Conservation (phyloP, 2,797 vertebrate species). For the Synaphobranchus kaupii region DNA sequence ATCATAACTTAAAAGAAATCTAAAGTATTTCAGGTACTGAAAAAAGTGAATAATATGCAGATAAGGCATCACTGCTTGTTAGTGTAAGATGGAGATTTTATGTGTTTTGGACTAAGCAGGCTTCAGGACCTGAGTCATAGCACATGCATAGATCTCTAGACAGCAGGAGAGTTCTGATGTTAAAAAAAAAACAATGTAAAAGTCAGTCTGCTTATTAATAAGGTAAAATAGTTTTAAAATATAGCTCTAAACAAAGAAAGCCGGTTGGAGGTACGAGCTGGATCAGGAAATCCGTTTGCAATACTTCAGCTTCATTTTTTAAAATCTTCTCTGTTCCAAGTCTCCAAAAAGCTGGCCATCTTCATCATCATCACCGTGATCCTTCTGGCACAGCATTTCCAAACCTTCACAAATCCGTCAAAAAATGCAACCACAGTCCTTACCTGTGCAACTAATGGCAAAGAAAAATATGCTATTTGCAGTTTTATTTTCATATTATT, state of each 20-base stretch:
- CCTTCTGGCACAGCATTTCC: slow-evolving; percentile 57
- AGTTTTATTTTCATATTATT: slow-evolving; percentile 58
- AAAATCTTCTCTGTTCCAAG: slow-evolving; percentile 46
- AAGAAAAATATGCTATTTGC: slow-evolving; percentile 59
- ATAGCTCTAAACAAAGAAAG: slow-evolving; percentile 63
- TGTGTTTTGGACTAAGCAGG: slow-evolving; percentile 87
- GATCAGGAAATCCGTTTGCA: slow-evolving; percentile 50
- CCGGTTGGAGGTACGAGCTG: slow-evolving; percentile 36
- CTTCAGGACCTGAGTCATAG: slow-evolving; percentile 89
- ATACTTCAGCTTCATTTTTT: slow-evolving; percentile 50
- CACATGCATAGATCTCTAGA: slow-evolving; percentile 88
- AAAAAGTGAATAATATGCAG: slow-evolving; percentile 84
- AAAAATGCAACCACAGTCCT: slow-evolving; percentile 62
- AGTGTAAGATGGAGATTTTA: slow-evolving; percentile 86
- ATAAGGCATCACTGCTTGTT: slow-evolving; percentile 99
- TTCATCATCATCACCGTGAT: slow-evolving; percentile 47
- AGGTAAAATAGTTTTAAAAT: slow-evolving; percentile 72
- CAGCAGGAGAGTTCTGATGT: slow-evolving; percentile 65
- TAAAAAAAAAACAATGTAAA: slow-evolving; percentile 16
- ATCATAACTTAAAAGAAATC: slow-evolving; percentile 64
- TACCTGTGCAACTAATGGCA: slow-evolving; percentile 42
- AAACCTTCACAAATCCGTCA: slow-evolving; percentile 60
- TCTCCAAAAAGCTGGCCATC: slow-evolving; percentile 43
- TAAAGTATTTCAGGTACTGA: slow-evolving; percentile 21
- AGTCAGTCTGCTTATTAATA: slow-evolving; percentile 76